These are phyloP conservation scores for Mastomys coucha DNA, from an alignment of 2,113 vertebrate species.

Conservation along the genomic window DNA sequence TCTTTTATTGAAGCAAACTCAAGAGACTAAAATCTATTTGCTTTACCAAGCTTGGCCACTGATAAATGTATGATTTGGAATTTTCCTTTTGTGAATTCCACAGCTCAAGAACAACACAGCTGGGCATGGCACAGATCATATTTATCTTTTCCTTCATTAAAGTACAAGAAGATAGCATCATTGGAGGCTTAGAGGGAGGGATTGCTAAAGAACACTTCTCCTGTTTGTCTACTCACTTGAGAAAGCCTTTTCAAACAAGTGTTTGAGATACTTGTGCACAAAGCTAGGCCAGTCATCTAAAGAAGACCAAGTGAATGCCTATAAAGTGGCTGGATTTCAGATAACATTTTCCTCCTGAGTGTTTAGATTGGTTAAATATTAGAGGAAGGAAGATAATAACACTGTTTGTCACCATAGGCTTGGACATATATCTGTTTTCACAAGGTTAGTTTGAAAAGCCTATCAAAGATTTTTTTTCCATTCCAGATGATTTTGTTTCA, in stretches of 20 bases:
- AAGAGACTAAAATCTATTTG: constrained; percentile 87
- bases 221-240: constrained; percentile 91
- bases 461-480: constrained; percentile 86
- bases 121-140: constrained; percentile 87
- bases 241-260: constrained; percentile 90
- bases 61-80: constrained; percentile 88
- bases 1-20: constrained; percentile 87
- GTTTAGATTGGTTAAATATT: constrained; percentile 96
- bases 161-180: constrained; percentile 89
- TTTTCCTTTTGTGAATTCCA: constrained; percentile 89
- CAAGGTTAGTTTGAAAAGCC: constrained; percentile 86
- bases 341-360: constrained; percentile 92
- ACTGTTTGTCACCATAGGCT: constrained; percentile 88
- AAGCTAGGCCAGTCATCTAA: constrained; percentile 90
- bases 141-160: constrained; percentile 92
- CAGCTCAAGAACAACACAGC: constrained; percentile 90
- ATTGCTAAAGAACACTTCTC: constrained; percentile 88
- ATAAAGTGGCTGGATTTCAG: constrained; percentile 91
- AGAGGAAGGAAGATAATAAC: constrained; percentile 90
- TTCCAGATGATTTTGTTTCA: constrained; percentile 70
- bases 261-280: constrained; percentile 90
- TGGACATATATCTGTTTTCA: constrained; percentile 87
- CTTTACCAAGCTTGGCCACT: constrained; percentile 86
- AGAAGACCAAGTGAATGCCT: constrained; percentile 91
- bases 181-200: constrained; percentile 87